Evolutionary conservation across 2,888 invertebrate species (phyloP).

Genomic region (Lasioglossum pauxillum): DNA sequence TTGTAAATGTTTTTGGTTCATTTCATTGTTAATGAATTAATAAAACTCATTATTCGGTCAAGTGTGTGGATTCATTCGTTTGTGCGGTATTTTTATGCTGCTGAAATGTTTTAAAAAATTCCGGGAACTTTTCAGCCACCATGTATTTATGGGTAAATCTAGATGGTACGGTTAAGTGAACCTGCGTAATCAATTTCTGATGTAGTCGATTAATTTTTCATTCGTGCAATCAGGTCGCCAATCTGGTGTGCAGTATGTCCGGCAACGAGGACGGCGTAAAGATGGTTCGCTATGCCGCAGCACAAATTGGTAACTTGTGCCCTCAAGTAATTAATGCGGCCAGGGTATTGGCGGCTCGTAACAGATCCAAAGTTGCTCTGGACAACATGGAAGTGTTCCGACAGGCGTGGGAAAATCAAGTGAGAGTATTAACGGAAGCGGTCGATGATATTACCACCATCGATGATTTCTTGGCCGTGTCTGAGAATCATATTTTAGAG

Average conservation of each 20-base stretch:
- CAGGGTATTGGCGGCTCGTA: slow-evolving; percentile 94
- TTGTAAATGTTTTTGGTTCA: too few relatives aligned
- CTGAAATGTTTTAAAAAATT: too few relatives aligned
- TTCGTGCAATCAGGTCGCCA: slow-evolving; percentile 90
- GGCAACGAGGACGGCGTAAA: slow-evolving; percentile 99
- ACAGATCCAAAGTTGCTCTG: slow-evolving; percentile 97
- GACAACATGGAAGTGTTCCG: slow-evolving; percentile 99
- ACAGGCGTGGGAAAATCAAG: slow-evolving; percentile 97
- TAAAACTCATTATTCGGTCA: too few relatives aligned
- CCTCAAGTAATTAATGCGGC: slow-evolving; percentile 98
- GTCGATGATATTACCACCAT: slow-evolving; percentile 99
- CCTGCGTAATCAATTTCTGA: neutral
- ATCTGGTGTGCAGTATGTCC: slow-evolving; percentile 99
- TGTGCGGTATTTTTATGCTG: too few relatives aligned
- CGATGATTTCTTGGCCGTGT: slow-evolving; percentile 99
- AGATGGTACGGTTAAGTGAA: neutral
- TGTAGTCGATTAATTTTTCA: slow-evolving; percentile 1
- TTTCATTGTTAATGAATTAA: too few relatives aligned
- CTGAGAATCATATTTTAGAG: slow-evolving; percentile 99
- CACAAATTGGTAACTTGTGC: slow-evolving; percentile 97
- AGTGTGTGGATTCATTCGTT: too few relatives aligned
- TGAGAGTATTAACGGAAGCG: slow-evolving; percentile 97
- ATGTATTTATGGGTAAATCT: too few relatives aligned
- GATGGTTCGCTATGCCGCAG: slow-evolving; percentile 98
- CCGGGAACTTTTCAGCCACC: too few relatives aligned